A percentile compares a stretch with the other conserved stretches of the same genome.
phyloP scores from a whole-genome alignment of 1,140 invertebrate species.

The Caerostris extrusa region DNA sequence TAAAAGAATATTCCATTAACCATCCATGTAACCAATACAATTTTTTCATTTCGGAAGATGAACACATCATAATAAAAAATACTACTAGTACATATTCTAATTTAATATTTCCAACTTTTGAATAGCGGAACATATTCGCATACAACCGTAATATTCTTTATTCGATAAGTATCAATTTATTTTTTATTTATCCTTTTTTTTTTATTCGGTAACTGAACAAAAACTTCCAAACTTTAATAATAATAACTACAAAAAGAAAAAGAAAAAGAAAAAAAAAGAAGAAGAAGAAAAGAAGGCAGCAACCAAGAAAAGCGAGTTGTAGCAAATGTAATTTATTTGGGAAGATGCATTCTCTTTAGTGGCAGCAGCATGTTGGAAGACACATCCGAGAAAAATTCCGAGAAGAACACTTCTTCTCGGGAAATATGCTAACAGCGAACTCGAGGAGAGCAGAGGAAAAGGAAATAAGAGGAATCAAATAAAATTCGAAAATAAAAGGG shows the following conservation, averaged over 20 bases:
- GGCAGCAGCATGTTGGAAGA: slow-evolving; percentile 21
- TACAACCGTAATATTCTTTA: neutral
- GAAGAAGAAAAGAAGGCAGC: neutral
- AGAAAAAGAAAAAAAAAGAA: neutral
- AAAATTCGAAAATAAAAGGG: slow-evolving; percentile 56
- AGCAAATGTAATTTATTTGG: neutral
- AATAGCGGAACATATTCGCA: neutral
- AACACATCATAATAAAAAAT: too few species aligned
- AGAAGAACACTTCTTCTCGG: neutral
- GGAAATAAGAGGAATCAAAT: slow-evolving; percentile 29
- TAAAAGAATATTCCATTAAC: too few species aligned
- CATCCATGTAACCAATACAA: too few species aligned
- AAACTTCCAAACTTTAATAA: slow-evolving; percentile 36
- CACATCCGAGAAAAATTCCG: neutral
- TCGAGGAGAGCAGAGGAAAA: slow-evolving; percentile 16
- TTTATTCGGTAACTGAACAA: neutral
- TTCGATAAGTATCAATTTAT: neutral
- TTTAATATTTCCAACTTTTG: neutral
- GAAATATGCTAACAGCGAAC: slow-evolving; percentile 39
- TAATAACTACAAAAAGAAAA: neutral
- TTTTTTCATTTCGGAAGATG: too few species aligned
- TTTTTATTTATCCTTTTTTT: neutral
- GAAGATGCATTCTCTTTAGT: slow-evolving; percentile 17
- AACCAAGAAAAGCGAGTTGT: neutral
- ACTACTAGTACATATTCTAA: neutral